Evolutionary conservation across 2,888 invertebrate genomes (phyloP).

Genomic region (Coelopa pilipes): DNA sequence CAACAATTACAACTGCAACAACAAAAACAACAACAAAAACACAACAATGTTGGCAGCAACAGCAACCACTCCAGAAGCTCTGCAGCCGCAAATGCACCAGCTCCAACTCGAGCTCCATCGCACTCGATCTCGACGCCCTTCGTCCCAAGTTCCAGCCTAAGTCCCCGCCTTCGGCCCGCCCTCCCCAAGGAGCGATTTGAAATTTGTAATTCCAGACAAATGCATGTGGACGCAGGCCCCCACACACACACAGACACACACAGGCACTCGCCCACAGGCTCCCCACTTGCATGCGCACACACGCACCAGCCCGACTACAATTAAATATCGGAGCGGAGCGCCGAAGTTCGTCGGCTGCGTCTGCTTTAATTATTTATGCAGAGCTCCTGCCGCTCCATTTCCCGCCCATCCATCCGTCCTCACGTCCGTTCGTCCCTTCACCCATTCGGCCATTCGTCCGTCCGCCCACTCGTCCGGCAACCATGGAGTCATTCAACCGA

Average conservation of each 20-base stretch:
- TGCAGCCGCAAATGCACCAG: too few species aligned
- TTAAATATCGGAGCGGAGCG: not conserved
- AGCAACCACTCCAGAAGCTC: too few species aligned
- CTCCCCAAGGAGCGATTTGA: slow-evolving; percentile 29
- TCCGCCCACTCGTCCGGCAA: not conserved
- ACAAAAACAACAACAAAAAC: too few species aligned
- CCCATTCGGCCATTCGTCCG: not conserved
- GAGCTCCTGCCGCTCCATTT: slow-evolving; percentile 14
- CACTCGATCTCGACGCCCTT: not conserved
- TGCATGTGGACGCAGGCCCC: not conserved
- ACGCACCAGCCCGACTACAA: not conserved
- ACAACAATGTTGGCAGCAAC: too few species aligned
- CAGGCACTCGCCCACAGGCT: not conserved
- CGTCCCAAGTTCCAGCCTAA: too few species aligned
- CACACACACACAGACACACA: not conserved
- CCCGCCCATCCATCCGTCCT: not conserved
- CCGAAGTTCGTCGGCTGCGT: slow-evolving; percentile 23
- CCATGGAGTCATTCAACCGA: not conserved
- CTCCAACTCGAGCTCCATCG: not conserved
- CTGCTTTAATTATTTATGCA: slow-evolving; percentile 40
- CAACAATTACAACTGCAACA: too few species aligned
- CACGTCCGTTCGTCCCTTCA: not conserved
- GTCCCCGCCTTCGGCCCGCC: too few species aligned
- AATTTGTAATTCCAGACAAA: slow-evolving; percentile 35
- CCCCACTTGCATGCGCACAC: not conserved